Evolutionary conservation across 1,140 invertebrate genomes (phyloP).

Genomic region (Dendrolimus punctatus): DNA sequence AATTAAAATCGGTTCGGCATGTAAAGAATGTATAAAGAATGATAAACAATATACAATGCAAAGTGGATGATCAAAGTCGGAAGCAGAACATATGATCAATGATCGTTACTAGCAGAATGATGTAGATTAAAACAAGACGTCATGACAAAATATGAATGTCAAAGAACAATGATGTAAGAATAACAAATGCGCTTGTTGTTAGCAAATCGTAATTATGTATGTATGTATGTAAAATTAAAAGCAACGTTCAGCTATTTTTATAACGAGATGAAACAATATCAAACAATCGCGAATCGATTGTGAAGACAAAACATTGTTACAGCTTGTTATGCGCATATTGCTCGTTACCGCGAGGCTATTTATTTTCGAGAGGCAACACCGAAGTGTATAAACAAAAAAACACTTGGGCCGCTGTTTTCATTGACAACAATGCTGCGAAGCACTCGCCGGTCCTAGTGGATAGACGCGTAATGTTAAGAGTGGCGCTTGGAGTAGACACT

Average conservation of each 20-base stretch:
- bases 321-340: slow-evolving; percentile 63
- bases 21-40: no score
- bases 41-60: no score
- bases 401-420: slow-evolving; percentile 66
- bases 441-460: neutral
- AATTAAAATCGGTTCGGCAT: no score
- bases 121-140: no score
- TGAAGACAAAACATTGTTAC: slow-evolving; percentile 51
- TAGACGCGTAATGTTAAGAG: slow-evolving; percentile 49
- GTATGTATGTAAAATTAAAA: slow-evolving; percentile 7
- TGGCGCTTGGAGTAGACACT: slow-evolving; percentile 53
- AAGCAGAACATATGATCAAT: no score
- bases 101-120: no score
- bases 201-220: slow-evolving; percentile 3
- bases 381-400: slow-evolving; percentile 69
- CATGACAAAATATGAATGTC: no score
- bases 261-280: slow-evolving; percentile 28
- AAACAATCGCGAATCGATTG: slow-evolving; percentile 47
- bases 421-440: slow-evolving; percentile 57
- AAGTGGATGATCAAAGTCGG: no score
- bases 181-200: slow-evolving; percentile 5
- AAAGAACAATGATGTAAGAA: no score
- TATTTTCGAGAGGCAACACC: slow-evolving; percentile 69
- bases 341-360: slow-evolving; percentile 63
- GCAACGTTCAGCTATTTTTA: slow-evolving; percentile 16